Base-by-base conservation (phyloP, 2,113 vertebrate species). In the Gallinago undulata region DNA sequence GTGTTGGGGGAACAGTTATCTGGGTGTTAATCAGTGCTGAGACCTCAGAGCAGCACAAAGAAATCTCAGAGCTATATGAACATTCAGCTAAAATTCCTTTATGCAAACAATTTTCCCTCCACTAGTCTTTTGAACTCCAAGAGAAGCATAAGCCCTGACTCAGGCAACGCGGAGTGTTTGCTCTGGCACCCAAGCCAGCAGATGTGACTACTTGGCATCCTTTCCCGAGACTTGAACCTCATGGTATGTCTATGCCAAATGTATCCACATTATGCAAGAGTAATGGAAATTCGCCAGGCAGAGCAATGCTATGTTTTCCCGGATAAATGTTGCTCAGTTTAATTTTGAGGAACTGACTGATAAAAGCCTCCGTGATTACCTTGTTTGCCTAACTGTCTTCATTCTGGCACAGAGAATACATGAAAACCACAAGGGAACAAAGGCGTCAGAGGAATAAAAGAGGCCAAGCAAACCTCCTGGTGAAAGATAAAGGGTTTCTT, bases 181-280 rank as follows among this genome's bases (percentile, higher is more conserved):
- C 96, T 96, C 96, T 97, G 96, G 96, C 96, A 95, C 94, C 93
- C 95, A 94, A 97, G 94, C 95, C 95, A 93, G 95, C 96, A 96
- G 95, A 96, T 96, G 95, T 97, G 96, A 96, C 94, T 96, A 93
- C 95, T 97, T 96, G 95, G 95, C 96, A 95, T 96, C 79, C 84
- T 83, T 97, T 96, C 89, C 84, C 0, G 9, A 94, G 93, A 94
- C 91, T 96, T 96, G 94, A 96, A 96, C 94, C 94, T 96, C 92
- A 55, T 95, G 95, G 90, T 96, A 87, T 92, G 89, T 79, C 96
- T 96, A 87, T 96, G 96, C 94, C 96, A 96, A 96, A 96, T 96
- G 81, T 92, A 97, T 91, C 92, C 93, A 95, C 89, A 96, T 97
- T 97, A 97, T 96, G 96, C 96, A 95, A 96, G 86, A 96, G 80